Conservation (phyloP, 2,888 invertebrate species). For the Rhingia rostrata region DNA sequence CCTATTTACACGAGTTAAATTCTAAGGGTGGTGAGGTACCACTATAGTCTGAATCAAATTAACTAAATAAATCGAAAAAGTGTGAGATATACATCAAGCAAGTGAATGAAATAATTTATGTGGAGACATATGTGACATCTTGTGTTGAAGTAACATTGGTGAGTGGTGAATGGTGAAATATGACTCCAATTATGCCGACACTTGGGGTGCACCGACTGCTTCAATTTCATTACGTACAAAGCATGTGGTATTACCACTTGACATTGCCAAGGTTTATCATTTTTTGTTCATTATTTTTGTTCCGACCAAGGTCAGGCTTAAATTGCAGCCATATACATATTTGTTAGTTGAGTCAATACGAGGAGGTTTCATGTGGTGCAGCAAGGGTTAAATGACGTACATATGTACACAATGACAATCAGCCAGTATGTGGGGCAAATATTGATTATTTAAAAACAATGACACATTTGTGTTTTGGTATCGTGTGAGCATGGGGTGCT, state of each 20-base stretch:
- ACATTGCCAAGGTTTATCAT: constrained; percentile 54
- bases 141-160: constrained; percentile 38
- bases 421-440: constrained; percentile 29
- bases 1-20: neutral
- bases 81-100: too few relatives aligned
- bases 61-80: too few relatives aligned
- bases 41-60: too few relatives aligned
- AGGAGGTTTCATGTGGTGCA: neutral
- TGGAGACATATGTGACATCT: neutral
- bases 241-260: constrained; percentile 67
- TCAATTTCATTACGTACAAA: constrained; percentile 58
- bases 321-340: constrained; percentile 62
- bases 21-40: constrained; percentile 1
- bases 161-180: constrained; percentile 62
- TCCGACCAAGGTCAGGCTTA: constrained; percentile 66
- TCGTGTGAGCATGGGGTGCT: too few relatives aligned
- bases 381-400: constrained; percentile 26
- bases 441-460: constrained; percentile 2
- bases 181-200: constrained; percentile 68
- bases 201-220: constrained; percentile 61
- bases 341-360: constrained; percentile 48
- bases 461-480: too few relatives aligned
- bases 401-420: neutral
- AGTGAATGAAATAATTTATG: neutral
- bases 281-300: constrained; percentile 27